Percentiles rank a stretch among this genome's conserved stretches.
phyloP scores from a whole-genome alignment of 1,140 invertebrate species.

The Ceratitis capitata region DNA sequence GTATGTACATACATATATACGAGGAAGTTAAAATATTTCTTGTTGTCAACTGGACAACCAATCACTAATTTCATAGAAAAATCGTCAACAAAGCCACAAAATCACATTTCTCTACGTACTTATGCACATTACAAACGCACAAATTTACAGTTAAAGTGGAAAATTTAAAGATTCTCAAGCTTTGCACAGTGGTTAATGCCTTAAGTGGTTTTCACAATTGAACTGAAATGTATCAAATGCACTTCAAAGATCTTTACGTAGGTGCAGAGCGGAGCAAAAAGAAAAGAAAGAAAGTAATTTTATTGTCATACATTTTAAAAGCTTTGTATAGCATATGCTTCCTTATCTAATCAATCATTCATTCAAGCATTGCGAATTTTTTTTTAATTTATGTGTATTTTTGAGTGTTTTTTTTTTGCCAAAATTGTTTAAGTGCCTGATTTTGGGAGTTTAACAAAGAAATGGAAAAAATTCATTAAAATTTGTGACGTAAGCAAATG shows the following conservation, averaged over 20 bases:
- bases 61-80: too few relatives aligned
- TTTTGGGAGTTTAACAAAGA: not conserved
- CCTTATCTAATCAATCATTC: not conserved
- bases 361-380: not conserved
- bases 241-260: not conserved
- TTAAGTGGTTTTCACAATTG: not conserved
- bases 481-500: not conserved
- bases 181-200: not conserved
- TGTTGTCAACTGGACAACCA: too few relatives aligned
- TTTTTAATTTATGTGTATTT: not conserved
- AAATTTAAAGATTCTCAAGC: not conserved
- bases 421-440: not conserved
- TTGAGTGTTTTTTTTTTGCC: too few relatives aligned
- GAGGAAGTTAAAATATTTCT: too few relatives aligned
- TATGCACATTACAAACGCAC: not conserved
- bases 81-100: too few relatives aligned
- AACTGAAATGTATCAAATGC: not conserved
- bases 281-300: not conserved
- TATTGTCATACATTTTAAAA: too few relatives aligned
- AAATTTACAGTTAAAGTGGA: not conserved
- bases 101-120: too few relatives aligned
- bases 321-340: not conserved
- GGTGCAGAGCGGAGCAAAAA: not conserved
- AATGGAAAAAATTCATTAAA: not conserved
- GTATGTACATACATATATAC: constrained; percentile 25